A percentile compares a stretch with the other conserved stretches of the same genome.
Evolutionary conservation across 30 jellyfish, hydroid and myxozoan species (phyloP).

Genomic region (Aurelia aurita complex sp. Pacific): DNA sequence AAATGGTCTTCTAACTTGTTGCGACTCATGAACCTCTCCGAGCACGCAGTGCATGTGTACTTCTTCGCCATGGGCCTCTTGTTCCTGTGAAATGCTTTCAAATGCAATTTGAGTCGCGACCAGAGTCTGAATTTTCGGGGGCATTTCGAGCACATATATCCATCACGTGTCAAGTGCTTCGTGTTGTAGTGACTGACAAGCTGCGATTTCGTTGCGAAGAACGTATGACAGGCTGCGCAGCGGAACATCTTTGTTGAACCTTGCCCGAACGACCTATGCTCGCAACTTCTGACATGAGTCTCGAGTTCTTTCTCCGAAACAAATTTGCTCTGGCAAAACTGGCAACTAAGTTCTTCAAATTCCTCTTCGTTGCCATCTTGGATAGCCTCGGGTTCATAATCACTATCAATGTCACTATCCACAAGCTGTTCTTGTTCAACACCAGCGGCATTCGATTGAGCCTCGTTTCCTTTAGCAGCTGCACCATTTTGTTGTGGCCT

Average conservation of each 20-base stretch:
- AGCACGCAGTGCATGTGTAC: constrained; percentile 64
- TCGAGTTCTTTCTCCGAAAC: constrained; percentile 14
- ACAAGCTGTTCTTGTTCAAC: neutral
- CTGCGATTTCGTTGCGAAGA: constrained; percentile 60
- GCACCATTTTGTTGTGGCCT: constrained; percentile 21
- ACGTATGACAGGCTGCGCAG: constrained; percentile 78
- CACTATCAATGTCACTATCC: neutral
- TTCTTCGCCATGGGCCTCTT: constrained; percentile 39
- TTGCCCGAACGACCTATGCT: constrained; percentile 17
- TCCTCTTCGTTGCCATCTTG: neutral
- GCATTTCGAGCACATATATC: constrained; percentile 86
- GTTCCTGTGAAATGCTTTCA: constrained; percentile 67
- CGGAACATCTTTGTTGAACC: constrained; percentile 52
- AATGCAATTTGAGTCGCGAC: constrained; percentile 82
- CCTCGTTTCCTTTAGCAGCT: neutral
- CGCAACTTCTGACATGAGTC: constrained; percentile 32
- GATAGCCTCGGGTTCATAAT: constrained; percentile 18
- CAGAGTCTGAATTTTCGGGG: constrained; percentile 80
- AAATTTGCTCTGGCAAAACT: constrained; percentile 31
- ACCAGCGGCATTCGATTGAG: neutral
- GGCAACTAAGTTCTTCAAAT: constrained; percentile 28
- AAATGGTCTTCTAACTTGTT: constrained; percentile 65
- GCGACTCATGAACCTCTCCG: constrained; percentile 64
- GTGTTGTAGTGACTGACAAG: constrained; percentile 69
- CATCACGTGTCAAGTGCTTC: constrained; percentile 69